phyloP scores from a whole-genome alignment of 1,140 invertebrate genomes.

The Saccostrea echinata region DNA sequence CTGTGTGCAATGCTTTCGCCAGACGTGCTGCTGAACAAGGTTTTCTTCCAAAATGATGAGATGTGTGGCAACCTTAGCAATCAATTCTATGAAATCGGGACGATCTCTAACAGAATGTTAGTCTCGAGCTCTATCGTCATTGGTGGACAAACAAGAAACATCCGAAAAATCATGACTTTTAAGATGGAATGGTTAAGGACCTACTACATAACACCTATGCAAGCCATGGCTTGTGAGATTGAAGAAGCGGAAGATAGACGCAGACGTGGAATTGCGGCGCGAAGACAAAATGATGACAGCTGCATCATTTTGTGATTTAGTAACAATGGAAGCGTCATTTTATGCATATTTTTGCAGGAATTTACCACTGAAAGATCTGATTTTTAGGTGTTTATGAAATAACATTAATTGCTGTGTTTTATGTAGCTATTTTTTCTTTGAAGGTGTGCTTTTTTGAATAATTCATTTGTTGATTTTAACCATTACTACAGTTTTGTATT shows the following conservation, averaged over 20 bases:
- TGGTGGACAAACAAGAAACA: slow-evolving; percentile 32
- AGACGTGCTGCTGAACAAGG: slow-evolving; percentile 44
- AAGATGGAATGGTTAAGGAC: slow-evolving; percentile 45
- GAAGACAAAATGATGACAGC: background rate
- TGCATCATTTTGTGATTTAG: background rate
- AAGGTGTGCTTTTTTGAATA: too few relatives aligned
- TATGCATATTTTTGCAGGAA: too few relatives aligned
- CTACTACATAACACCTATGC: slow-evolving; percentile 45
- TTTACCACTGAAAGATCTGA: too few relatives aligned
- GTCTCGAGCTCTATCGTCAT: slow-evolving; percentile 41
- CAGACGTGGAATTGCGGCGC: background rate
- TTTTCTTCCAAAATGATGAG: slow-evolving; percentile 30
- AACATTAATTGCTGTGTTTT: too few relatives aligned
- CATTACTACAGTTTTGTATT: too few relatives aligned
- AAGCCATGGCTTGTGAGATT: background rate
- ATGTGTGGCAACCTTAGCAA: slow-evolving; percentile 45
- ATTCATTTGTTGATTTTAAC: too few relatives aligned
- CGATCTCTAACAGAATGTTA: slow-evolving; percentile 8
- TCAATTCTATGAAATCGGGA: slow-evolving; percentile 42
- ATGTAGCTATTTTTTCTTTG: too few relatives aligned
- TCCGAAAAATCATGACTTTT: slow-evolving; percentile 52
- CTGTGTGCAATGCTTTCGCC: slow-evolving; percentile 41
- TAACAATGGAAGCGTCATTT: too few relatives aligned
- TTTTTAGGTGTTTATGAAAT: too few relatives aligned
- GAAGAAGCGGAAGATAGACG: background rate